Percentiles rank a stretch among this genome's conserved stretches.
Evolutionary conservation across 1,140 invertebrate genomes (phyloP).

Genomic region (Hycleus cichorii): DNA sequence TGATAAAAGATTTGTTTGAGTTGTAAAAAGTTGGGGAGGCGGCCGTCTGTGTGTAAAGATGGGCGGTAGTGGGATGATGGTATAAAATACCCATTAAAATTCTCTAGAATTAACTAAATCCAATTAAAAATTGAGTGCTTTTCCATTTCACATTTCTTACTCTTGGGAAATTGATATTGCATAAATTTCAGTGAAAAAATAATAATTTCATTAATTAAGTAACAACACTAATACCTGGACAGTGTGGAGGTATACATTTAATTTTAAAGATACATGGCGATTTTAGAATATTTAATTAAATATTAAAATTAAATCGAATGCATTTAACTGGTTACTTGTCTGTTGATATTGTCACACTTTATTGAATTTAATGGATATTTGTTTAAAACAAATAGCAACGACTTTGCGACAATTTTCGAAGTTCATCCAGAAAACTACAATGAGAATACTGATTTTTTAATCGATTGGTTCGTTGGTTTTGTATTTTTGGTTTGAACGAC

Average conservation of each 20-base stretch:
- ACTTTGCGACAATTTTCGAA: too few species aligned
- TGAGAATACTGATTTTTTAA: too few species aligned
- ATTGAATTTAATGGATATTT: too few species aligned
- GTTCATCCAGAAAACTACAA: too few species aligned
- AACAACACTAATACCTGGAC: conserved; percentile 17
- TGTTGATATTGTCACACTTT: neutral
- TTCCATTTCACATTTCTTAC: conserved; percentile 36
- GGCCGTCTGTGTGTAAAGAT: too few species aligned
- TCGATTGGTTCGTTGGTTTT: too few species aligned
- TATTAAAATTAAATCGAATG: conserved; percentile 14
- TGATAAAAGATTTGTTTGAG: conserved; percentile 34
- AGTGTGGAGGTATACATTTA: conserved; percentile 18
- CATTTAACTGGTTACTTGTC: conserved; percentile 16
- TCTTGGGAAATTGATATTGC: conserved; percentile 16
- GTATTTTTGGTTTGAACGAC: too few species aligned
- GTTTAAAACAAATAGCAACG: too few species aligned
- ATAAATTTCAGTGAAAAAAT: conserved; percentile 24
- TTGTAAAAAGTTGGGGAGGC: conserved; percentile 26
- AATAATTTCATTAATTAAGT: conserved; percentile 35
- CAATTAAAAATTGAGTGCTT: conserved; percentile 45
- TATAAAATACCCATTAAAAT: conserved; percentile 44
- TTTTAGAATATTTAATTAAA: conserved; percentile 1
- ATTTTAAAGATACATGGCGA: conserved; percentile 9
- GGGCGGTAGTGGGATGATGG: conserved; percentile 28
- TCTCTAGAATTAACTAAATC: conserved; percentile 42